phyloP scores from a whole-genome alignment of 2,888 invertebrate species.

The Cecidostiba fungosa region DNA sequence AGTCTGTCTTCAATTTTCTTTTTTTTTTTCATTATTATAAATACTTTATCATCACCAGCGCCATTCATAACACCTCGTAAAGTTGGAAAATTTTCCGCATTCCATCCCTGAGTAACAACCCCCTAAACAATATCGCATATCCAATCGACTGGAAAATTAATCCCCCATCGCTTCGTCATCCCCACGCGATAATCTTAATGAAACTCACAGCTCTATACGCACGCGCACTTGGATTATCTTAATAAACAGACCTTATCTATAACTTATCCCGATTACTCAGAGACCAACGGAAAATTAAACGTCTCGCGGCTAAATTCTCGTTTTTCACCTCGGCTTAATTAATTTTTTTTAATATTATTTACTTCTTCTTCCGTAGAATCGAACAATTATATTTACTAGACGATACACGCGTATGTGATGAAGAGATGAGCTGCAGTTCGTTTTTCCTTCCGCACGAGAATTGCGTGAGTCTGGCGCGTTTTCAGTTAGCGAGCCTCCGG shows the following conservation, averaged over 20 bases:
- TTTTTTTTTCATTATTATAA: too few relatives aligned
- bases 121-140: background rate
- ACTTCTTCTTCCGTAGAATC: background rate
- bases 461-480: background rate
- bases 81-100: background rate
- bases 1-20: background rate
- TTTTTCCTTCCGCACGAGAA: background rate
- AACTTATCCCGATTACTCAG: constrained; percentile 25
- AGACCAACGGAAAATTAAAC: constrained; percentile 33
- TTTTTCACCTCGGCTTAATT: constrained; percentile 44
- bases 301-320: constrained; percentile 44
- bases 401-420: background rate
- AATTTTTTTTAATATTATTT: constrained; percentile 45
- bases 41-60: too few relatives aligned
- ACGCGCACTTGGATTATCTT: background rate
- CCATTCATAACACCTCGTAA: background rate
- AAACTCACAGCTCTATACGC: background rate
- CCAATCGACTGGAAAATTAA: constrained; percentile 34
- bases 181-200: constrained; percentile 51
- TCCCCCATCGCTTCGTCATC: constrained; percentile 44
- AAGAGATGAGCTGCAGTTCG: background rate
- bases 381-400: constrained; percentile 35
- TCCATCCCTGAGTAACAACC: background rate
- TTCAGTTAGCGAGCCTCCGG: constrained; percentile 4
- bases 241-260: constrained; percentile 47